Conservation (phyloP, 2,113 vertebrate species). For the Mus spicilegus region DNA sequence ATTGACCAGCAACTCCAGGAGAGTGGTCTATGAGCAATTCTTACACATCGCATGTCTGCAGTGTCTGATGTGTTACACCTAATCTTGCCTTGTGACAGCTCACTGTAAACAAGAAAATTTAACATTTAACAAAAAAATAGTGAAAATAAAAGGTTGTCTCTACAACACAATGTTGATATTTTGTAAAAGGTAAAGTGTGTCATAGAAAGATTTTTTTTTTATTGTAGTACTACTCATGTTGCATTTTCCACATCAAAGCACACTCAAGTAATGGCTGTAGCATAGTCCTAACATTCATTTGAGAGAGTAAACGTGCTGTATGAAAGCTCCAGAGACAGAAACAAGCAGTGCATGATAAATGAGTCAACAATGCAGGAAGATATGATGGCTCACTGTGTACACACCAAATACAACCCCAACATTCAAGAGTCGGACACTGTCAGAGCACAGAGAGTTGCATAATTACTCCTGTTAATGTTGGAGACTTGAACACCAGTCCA, state of each 20-base stretch:
- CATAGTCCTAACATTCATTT: neutral
- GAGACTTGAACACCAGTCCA: neutral
- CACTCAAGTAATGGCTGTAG: neutral
- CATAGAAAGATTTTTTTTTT: neutral
- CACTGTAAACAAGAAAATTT: neutral
- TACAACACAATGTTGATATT: neutral
- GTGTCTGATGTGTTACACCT: neutral
- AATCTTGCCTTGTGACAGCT: neutral
- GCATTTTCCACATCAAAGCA: neutral
- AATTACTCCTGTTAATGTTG: rapidly evolving
- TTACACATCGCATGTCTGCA: neutral
- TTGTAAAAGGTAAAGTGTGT: neutral
- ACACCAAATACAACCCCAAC: neutral
- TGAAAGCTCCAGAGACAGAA: neutral
- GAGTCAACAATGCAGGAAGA: neutral
- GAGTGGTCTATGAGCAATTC: neutral
- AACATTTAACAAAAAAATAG: neutral
- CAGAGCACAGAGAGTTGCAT: neutral
- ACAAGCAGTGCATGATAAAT: neutral
- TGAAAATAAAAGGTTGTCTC: neutral
- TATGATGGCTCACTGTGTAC: neutral
- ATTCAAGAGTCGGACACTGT: neutral
- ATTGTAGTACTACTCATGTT: neutral
- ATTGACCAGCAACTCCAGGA: neutral
- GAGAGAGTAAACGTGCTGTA: neutral